Percentiles rank a stretch among this genome's conserved stretches.
phyloP scores from a whole-genome alignment of 2,113 vertebrate genomes.

The Perca fluviatilis region DNA sequence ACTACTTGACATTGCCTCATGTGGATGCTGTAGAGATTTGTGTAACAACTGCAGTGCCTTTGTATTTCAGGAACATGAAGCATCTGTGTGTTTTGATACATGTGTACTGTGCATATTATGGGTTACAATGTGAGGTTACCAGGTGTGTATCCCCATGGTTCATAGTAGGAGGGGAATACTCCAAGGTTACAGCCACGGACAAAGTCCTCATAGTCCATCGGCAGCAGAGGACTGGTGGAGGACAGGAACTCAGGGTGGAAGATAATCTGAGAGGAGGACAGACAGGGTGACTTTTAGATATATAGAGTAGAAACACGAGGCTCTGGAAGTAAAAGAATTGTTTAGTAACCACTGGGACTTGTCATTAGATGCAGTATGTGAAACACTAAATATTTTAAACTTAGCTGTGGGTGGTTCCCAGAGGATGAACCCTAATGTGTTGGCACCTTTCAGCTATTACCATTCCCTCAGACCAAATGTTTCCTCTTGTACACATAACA shows the following conservation, averaged over 20 bases:
- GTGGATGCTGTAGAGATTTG: not conserved
- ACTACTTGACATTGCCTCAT: not conserved
- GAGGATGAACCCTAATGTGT: too few species aligned
- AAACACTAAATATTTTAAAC: not conserved
- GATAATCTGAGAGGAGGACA: slow-evolving; percentile 86
- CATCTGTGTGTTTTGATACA: not conserved
- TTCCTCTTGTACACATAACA: not conserved
- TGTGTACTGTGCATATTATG: not conserved
- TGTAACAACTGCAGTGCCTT: not conserved
- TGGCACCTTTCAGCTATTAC: not conserved
- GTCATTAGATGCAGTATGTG: not conserved
- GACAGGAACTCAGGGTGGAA: slow-evolving; percentile 98
- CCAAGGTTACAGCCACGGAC: slow-evolving; percentile 97
- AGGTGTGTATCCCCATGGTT: slow-evolving; percentile 98
- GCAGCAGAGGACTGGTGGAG: slow-evolving; percentile 94
- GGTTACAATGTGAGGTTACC: slow-evolving; percentile 79
- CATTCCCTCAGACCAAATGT: not conserved
- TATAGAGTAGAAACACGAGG: not conserved
- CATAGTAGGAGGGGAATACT: slow-evolving; percentile 98
- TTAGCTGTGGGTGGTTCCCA: not conserved
- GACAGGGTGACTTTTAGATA: not conserved
- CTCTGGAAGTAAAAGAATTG: not conserved
- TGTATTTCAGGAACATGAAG: not conserved
- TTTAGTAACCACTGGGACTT: not conserved
- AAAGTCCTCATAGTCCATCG: slow-evolving; percentile 98